Evolutionary conservation across 2,113 vertebrate species (phyloP).

Genomic region (Heterotis niloticus): DNA sequence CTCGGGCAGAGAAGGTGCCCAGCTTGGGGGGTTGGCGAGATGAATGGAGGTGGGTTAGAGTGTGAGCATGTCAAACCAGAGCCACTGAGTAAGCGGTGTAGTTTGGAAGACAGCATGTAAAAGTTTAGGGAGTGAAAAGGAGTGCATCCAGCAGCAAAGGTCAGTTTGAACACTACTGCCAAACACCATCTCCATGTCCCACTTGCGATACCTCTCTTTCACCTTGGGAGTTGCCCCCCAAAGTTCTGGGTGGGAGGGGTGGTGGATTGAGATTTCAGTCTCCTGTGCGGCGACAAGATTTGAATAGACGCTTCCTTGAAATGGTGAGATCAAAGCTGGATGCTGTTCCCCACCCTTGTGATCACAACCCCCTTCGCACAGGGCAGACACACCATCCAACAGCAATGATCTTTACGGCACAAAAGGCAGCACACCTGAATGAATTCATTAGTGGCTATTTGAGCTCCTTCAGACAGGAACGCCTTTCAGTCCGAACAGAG

Average conservation of each 20-base stretch:
- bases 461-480: constrained; percentile 37
- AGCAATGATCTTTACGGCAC: constrained; percentile 39
- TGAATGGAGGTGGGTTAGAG: not conserved
- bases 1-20: not conserved
- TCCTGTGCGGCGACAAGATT: constrained; percentile 23
- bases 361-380: constrained; percentile 13
- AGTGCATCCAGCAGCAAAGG: constrained; percentile 30
- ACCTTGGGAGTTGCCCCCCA: constrained; percentile 40
- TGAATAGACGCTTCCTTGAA: constrained; percentile 24
- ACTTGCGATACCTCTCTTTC: constrained; percentile 23
- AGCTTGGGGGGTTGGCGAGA: too few relatives aligned
- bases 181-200: constrained; percentile 45
- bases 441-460: constrained; percentile 42
- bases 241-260: not conserved
- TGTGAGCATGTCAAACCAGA: not conserved
- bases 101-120: not conserved
- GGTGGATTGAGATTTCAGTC: constrained; percentile 35
- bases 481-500: constrained; percentile 18
- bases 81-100: not conserved
- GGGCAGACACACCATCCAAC: constrained; percentile 11
- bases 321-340: constrained; percentile 34
- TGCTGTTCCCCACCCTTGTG: constrained; percentile 6
- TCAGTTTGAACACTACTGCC: constrained; percentile 36
- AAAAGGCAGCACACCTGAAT: constrained; percentile 45
- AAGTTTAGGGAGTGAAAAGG: constrained; percentile 41